Conservation (phyloP, 30 jellyfish, hydroid and myxozoan species). For the Chironex yamaguchii region DNA sequence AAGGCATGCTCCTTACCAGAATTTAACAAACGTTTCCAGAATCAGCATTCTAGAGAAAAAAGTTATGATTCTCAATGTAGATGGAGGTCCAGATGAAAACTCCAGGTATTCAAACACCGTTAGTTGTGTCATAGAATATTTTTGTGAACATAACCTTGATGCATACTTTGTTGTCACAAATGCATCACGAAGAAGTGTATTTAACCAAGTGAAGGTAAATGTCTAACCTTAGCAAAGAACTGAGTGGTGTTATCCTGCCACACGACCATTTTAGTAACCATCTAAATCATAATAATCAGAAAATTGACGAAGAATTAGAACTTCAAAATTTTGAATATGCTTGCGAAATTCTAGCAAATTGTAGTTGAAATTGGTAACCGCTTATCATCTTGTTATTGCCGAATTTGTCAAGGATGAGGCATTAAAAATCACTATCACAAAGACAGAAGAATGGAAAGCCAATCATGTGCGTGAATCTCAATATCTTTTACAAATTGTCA, state of each 20-base stretch:
- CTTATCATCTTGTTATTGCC: slow-evolving; percentile 66
- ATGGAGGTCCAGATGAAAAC: background rate
- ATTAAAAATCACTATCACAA: slow-evolving; percentile 42
- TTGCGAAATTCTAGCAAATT: slow-evolving; percentile 49
- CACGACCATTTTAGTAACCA: background rate
- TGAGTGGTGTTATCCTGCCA: background rate
- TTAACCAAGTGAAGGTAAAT: background rate
- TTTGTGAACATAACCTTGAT: background rate
- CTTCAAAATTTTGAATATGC: slow-evolving; percentile 45
- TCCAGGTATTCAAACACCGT: background rate
- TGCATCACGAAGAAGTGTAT: background rate
- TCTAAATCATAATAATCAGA: slow-evolving; percentile 41
- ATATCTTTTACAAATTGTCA: slow-evolving; percentile 62
- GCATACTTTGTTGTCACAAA: background rate
- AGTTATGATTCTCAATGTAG: too few species aligned
- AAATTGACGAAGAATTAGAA: slow-evolving; percentile 58
- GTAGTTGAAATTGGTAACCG: slow-evolving; percentile 62
- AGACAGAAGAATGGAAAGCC: slow-evolving; percentile 55
- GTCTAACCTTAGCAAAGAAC: background rate
- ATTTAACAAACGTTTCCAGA: background rate
- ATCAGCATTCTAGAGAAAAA: too few species aligned
- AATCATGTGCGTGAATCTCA: slow-evolving; percentile 59
- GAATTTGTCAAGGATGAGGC: slow-evolving; percentile 45
- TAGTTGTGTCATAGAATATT: background rate
- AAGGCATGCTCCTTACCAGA: background rate